Base-by-base conservation (phyloP, 2,888 invertebrate species). In the Cheilosia pagana region DNA sequence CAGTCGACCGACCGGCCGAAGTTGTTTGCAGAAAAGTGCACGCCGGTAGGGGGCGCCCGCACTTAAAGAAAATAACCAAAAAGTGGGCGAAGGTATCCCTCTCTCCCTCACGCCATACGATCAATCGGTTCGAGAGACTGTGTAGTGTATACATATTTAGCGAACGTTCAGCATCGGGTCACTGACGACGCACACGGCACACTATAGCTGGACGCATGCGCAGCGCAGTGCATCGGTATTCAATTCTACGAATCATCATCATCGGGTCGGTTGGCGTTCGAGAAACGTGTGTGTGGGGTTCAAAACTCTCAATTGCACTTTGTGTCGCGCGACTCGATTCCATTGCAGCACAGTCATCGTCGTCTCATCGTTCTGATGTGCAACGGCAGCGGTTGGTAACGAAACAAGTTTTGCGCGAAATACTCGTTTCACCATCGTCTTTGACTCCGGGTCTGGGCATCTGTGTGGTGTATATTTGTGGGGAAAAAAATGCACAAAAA, bases 251-350 rank as follows among this genome's bases (percentile, higher is more conserved):
- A 77, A 82, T 77, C 62, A 35, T 3, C 35, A 35, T 3, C 35
- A 10, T 35, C 75, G 48, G 39, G 39, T 65, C 71, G 60, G 45
- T 41, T 55, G 14, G 14, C 3, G 14, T 21, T 50, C 21, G 25
- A 39, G 23, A n/a, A 39, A 59, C 70, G 65, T 75, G 70, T 72
- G 53, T 62, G 57, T 62, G 60, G 57, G 25, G 85, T 85, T 85
- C 81, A 85, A 85, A 85, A 85, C 81, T 81, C 85, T 81, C 85
- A 81, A 62, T 85, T 85, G 75, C 81, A 85, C 75, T 85, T 81
- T 39, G 31, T 57, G 75, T 75, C 71, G 71, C 81, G 50, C 50
- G 75, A 57, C 62, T 75, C 50, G 71, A 76, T 67, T 75, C 53
- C 55, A 77, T 63, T 14, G 41, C 55, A 57, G 48, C 45, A 48